Evolutionary conservation across 2,888 invertebrate species (phyloP).

Genomic region (Xestia xanthographa): DNA sequence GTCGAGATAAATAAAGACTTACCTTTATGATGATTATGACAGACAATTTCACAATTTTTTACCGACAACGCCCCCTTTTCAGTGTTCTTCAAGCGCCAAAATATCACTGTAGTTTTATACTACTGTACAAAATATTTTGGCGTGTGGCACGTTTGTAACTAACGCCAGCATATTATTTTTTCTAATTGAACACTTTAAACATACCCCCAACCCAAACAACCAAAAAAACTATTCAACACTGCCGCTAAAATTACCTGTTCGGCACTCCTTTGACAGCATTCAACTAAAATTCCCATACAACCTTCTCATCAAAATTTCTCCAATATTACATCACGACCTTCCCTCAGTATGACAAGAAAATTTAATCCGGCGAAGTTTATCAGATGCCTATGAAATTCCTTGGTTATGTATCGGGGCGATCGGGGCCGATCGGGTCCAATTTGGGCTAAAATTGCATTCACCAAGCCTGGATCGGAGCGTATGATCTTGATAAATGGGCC

Average conservation of each 20-base stretch:
- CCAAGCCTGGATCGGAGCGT: conserved; percentile 25
- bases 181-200: no score
- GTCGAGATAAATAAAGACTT: no score
- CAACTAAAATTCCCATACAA: not conserved
- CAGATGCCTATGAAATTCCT: conserved; percentile 55
- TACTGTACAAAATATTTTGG: no score
- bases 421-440: conserved; percentile 36
- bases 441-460: conserved; percentile 63
- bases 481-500: conserved; percentile 60
- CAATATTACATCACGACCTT: not conserved
- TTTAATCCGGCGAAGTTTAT: conserved; percentile 53
- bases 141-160: no score
- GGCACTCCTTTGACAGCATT: not conserved
- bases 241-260: no score
- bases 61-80: no score
- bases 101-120: no score
- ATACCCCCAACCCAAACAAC: no score
- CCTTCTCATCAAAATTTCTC: conserved; percentile 17
- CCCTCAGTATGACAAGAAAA: conserved; percentile 34
- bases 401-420: conserved; percentile 33
- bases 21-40: no score
- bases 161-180: no score
- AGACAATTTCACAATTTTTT: no score
- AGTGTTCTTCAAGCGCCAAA: no score
- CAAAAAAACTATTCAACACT: not conserved